phyloP scores from a whole-genome alignment of 1,140 invertebrate genomes.

The Ridgeia piscesae region DNA sequence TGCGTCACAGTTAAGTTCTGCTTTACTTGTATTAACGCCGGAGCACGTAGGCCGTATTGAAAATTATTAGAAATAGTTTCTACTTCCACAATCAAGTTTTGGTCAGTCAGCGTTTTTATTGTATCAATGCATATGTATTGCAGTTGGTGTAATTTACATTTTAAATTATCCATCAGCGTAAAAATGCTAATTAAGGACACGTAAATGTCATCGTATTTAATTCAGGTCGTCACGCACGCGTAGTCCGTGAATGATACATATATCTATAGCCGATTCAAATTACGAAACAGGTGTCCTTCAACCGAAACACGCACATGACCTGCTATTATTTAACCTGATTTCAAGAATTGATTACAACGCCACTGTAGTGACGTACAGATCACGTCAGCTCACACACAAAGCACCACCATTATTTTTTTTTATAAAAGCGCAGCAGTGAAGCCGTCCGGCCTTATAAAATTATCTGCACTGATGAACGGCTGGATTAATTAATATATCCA shows the following conservation, averaged over 20 bases:
- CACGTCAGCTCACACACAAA: neutral
- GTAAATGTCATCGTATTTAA: neutral
- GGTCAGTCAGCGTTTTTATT: no score
- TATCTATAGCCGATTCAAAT: neutral
- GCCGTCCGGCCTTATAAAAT: neutral
- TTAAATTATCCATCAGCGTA: neutral
- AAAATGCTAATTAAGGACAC: neutral
- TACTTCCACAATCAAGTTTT: no score
- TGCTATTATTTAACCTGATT: neutral
- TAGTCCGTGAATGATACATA: neutral
- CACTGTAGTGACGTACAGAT: neutral
- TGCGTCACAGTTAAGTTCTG: no score
- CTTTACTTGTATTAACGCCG: no score
- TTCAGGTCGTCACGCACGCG: neutral
- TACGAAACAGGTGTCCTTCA: neutral
- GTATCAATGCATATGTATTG: neutral
- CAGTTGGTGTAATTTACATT: neutral
- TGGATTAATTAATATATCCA: no score
- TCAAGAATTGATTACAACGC: neutral
- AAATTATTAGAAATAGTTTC: no score
- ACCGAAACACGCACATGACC: no score
- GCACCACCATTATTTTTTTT: neutral
- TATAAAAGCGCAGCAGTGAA: neutral
- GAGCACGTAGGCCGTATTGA: no score
- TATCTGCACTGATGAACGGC: neutral